These are phyloP conservation scores for Aplidium turbinatum DNA, from an alignment of 23 tunicate species.

Conservation along the genomic window DNA sequence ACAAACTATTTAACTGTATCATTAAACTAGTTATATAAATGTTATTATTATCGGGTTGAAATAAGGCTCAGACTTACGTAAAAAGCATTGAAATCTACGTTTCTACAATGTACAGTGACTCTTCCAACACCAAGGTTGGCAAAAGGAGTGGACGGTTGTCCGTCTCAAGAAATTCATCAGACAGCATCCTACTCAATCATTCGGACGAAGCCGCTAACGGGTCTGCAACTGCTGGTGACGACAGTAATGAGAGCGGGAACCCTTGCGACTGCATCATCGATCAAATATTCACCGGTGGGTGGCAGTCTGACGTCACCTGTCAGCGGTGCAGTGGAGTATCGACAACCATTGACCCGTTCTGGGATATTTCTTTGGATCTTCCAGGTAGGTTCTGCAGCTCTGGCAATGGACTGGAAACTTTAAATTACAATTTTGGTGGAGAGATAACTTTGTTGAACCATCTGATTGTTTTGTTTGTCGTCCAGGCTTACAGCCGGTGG, in stretches of 20 bases:
- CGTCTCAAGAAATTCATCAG: conserved; percentile 19
- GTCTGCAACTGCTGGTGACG: conserved; percentile 28
- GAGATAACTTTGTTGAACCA: too few species aligned
- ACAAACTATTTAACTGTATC: background rate
- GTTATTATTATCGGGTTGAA: too few species aligned
- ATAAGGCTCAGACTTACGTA: too few species aligned
- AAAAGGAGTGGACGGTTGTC: conserved; percentile 53
- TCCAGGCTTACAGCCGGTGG: too few species aligned
- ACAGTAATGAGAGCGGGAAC: conserved; percentile 56
- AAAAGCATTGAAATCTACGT: too few species aligned
- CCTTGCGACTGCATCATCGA: conserved; percentile 83
- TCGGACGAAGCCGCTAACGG: conserved; percentile 1
- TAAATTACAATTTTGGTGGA: background rate
- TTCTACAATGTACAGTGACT: conserved; percentile 27
- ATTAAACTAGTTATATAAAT: too few species aligned
- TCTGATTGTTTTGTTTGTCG: too few species aligned
- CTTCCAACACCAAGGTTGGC: conserved; percentile 35
- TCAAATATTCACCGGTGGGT: conserved; percentile 92
- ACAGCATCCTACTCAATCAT: background rate
- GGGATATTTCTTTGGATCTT: conserved; percentile 94
- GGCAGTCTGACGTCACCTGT: conserved; percentile 98
- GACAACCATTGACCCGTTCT: conserved; percentile 89
- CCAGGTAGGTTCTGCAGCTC: conserved; percentile 53
- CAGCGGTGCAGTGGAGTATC: conserved; percentile 90
- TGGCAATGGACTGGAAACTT: background rate